Base-by-base conservation (phyloP, 2,888 invertebrate species). In the Fragum fragum region DNA sequence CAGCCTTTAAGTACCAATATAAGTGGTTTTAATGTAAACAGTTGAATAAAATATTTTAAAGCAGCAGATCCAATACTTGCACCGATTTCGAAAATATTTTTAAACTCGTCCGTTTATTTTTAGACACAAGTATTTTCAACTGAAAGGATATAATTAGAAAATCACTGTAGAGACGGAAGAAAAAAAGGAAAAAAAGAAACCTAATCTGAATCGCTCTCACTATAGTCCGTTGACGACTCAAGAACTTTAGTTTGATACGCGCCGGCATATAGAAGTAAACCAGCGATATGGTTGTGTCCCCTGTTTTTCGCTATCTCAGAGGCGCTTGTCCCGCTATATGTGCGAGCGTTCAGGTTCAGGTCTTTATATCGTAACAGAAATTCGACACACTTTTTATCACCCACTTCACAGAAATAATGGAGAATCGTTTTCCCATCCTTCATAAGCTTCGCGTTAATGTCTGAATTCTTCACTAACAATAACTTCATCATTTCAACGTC, bases 401-500 rank as follows among this genome's bases (percentile, higher is more conserved):
- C 81, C 32, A 28, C 29, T 72, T 84, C 84, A 39, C 78, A 73
- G 42, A 79, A 63, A 42, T 63, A 52, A 74, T 84, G 84, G 11
- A 84, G 61, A 55, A 73, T 21, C 21, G 78, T 78, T 71, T 79
- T 76, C 14, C 85, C 85, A n/a, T 36, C 59, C 63, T 82, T 82
- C 21, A 68, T 68, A 0, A 73, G 73, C n/a, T 32, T 66, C 14
- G 70, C 52, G 39, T 83, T 85, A 16, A 85, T 36, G 39, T 85
- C 76, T 16, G 76, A 75, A 53, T 74, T 80, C 26, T 66, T 73
- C 14, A 53, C 63, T 0, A 85, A n/a, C 26, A 85, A 68, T 1
- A 63, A 55, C 59, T 71, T 57, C 16, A 85, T 52, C 21, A 85
- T 77, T 29, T 77, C 59, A 28, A 75, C 23, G 61, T 80, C 75